Conservation (phyloP, 2,113 vertebrate species). For the Beaufortia kweichowensis region DNA sequence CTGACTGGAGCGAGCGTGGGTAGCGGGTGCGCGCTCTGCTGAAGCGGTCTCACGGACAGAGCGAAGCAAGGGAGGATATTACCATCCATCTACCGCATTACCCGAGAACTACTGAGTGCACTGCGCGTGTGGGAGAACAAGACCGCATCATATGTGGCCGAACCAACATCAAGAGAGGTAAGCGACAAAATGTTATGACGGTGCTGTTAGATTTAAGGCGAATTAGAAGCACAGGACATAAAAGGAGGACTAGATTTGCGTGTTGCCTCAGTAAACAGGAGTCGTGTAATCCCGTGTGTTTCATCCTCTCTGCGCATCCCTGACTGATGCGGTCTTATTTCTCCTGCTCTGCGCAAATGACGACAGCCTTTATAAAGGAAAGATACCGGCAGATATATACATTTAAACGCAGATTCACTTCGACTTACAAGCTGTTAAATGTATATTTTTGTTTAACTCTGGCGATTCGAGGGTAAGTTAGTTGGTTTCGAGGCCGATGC, state of each 20-base stretch:
- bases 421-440: background rate
- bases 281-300: slow-evolving; percentile 54
- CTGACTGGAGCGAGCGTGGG: slow-evolving; percentile 42
- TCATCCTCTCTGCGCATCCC: slow-evolving; percentile 69
- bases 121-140: slow-evolving; percentile 20
- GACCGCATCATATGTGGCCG: slow-evolving; percentile 23
- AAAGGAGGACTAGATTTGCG: background rate
- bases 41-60: slow-evolving; percentile 12
- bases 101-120: slow-evolving; percentile 4
- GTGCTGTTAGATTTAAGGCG: background rate
- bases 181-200: slow-evolving; percentile 16
- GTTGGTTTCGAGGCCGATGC: slow-evolving; percentile 40
- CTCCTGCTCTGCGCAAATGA: slow-evolving; percentile 75
- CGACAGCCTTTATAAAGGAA: background rate
- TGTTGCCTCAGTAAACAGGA: slow-evolving; percentile 5
- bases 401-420: background rate
- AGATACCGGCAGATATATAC: background rate
- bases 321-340: slow-evolving; percentile 56
- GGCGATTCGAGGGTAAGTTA: background rate
- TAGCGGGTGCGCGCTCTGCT: slow-evolving; percentile 45
- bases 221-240: background rate
- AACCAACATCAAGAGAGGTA: slow-evolving; percentile 39
- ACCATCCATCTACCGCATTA: slow-evolving; percentile 45
- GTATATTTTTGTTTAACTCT: background rate
- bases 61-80: slow-evolving; percentile 31